phyloP scores from a whole-genome alignment of 2,888 invertebrate genomes.

The Agriopis aurantiaria region DNA sequence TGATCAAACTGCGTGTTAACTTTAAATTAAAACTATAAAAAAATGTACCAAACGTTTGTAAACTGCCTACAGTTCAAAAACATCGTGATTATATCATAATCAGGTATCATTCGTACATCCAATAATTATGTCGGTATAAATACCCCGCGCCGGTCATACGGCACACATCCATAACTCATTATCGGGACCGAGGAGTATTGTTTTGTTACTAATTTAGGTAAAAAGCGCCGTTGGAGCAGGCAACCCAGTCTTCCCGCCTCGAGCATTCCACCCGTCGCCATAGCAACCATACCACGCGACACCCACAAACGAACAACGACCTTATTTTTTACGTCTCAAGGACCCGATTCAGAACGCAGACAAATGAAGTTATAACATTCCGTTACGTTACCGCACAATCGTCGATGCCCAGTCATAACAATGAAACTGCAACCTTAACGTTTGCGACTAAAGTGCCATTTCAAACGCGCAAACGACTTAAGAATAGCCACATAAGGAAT shows the following conservation, averaged over 20 bases:
- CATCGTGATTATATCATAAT: slow-evolving; percentile 28
- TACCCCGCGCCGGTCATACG: slow-evolving; percentile 27
- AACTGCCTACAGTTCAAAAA: slow-evolving; percentile 1
- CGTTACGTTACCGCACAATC: slow-evolving; percentile 76
- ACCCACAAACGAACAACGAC: slow-evolving; percentile 71
- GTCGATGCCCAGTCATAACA: slow-evolving; percentile 79
- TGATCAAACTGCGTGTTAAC: slow-evolving; percentile 3
- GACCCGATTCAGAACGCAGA: slow-evolving; percentile 67
- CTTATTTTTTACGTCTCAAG: slow-evolving; percentile 67
- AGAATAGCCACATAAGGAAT: slow-evolving; percentile 85
- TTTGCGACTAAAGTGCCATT: slow-evolving; percentile 78
- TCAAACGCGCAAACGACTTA: slow-evolving; percentile 77
- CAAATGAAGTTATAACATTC: slow-evolving; percentile 84
- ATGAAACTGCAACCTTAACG: slow-evolving; percentile 84
- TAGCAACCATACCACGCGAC: slow-evolving; percentile 80
- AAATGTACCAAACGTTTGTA: background rate
- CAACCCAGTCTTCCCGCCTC: slow-evolving; percentile 66
- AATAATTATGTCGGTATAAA: slow-evolving; percentile 33
- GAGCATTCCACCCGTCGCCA: slow-evolving; percentile 85
- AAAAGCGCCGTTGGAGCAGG: slow-evolving; percentile 69
- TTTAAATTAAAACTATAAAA: background rate
- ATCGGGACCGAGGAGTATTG: slow-evolving; percentile 53
- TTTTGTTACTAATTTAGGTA: slow-evolving; percentile 74
- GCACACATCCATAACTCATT: slow-evolving; percentile 58
- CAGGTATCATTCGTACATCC: slow-evolving; percentile 15